These are phyloP conservation scores for Meleagris gallopavo DNA, from an alignment of 2,113 vertebrate species.

Conservation along the genomic window DNA sequence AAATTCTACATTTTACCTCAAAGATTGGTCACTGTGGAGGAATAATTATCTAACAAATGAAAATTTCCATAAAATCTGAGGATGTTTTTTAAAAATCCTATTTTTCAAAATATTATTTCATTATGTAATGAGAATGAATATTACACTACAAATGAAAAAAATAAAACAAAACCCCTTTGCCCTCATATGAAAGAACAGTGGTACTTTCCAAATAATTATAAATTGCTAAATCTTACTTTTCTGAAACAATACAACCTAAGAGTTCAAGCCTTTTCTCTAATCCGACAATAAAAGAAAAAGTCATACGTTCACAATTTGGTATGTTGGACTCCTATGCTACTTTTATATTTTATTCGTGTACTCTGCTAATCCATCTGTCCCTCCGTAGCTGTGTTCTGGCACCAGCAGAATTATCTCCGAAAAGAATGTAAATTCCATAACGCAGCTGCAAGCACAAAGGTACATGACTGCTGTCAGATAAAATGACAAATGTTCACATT, in stretches of 20 bases:
- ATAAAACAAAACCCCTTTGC: background rate
- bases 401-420: conserved; percentile 63
- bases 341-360: conserved; percentile 46
- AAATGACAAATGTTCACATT: conserved; percentile 49
- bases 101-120: background rate
- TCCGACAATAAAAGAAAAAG: background rate
- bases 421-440: conserved; percentile 66
- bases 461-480: conserved; percentile 25
- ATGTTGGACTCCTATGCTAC: background rate
- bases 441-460: conserved; percentile 50
- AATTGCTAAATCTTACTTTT: background rate
- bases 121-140: background rate
- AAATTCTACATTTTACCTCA: background rate
- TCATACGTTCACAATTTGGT: conserved; percentile 1
- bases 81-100: accelerated
- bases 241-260: background rate
- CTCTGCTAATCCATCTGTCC: conserved; percentile 60
- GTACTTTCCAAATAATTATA: background rate
- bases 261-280: background rate
- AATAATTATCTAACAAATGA: background rate
- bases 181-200: background rate
- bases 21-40: background rate
- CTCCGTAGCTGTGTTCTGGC: conserved; percentile 53
- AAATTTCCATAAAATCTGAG: background rate
- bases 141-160: background rate